These are phyloP conservation scores for Drosophila bocqueti DNA, from an alignment of 1,140 invertebrate species.

Conservation along the genomic window DNA sequence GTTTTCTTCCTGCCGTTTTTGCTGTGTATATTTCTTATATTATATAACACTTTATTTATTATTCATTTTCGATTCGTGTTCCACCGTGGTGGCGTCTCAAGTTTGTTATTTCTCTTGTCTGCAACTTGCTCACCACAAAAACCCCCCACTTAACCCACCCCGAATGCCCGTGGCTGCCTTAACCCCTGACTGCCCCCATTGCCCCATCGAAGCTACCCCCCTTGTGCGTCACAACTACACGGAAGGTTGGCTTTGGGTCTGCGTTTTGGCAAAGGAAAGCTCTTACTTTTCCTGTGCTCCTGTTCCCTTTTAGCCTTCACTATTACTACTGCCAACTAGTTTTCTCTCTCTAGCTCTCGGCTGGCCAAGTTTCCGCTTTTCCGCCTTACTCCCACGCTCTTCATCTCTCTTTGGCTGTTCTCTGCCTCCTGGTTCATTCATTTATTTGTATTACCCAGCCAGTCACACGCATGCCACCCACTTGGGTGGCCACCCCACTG, in stretches of 20 bases:
- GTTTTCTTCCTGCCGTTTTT: conserved; percentile 46
- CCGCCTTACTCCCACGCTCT: neutral
- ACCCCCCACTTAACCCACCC: conserved; percentile 3
- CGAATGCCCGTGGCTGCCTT: neutral
- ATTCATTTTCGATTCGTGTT: conserved; percentile 84
- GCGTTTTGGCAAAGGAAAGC: conserved; percentile 31
- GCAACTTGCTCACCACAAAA: conserved; percentile 74
- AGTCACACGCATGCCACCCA: conserved; percentile 64
- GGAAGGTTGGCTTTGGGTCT: conserved; percentile 27
- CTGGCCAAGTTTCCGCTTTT: conserved; percentile 2
- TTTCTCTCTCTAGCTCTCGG: conserved; percentile 27
- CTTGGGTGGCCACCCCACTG: too few species aligned
- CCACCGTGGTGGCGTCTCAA: conserved; percentile 73
- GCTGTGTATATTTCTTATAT: conserved; percentile 79
- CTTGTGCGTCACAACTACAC: conserved; percentile 34
- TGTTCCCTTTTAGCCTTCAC: conserved; percentile 70
- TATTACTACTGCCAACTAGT: conserved; percentile 70
- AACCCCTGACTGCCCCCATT: conserved; percentile 3
- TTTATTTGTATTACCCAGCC: conserved; percentile 76
- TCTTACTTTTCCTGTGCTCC: conserved; percentile 65
- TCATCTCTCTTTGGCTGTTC: conserved; percentile 1
- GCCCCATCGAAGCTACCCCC: neutral
- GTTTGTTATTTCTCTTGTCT: conserved; percentile 83
- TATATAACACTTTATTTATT: conserved; percentile 84
- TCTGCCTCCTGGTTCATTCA: conserved; percentile 63